A percentile compares a stretch with the other conserved stretches of the same genome.
These are phyloP conservation scores for Ptychodera flava DNA, from an alignment of 35 echinoderm and acorn worm genomes.

Conservation along the genomic window DNA sequence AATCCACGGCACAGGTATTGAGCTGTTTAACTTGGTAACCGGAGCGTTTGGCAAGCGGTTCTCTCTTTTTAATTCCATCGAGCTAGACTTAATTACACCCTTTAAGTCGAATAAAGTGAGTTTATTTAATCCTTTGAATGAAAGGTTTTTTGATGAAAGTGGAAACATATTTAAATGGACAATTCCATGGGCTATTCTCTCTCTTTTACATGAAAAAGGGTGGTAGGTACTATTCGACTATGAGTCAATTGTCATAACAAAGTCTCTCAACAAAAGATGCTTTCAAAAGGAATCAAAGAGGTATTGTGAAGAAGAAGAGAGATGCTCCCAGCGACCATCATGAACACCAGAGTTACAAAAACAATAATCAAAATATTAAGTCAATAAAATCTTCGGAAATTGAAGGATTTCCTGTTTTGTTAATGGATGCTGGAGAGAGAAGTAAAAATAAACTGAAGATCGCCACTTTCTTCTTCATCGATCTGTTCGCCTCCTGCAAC, in stretches of 20 bases:
- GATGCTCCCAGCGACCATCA: not conserved
- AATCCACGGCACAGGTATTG: too few relatives aligned
- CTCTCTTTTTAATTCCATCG: too few relatives aligned
- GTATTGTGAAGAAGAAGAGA: not conserved
- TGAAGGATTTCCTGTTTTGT: not conserved
- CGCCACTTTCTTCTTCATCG: not conserved
- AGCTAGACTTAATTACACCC: too few relatives aligned
- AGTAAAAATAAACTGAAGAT: not conserved
- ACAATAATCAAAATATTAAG: not conserved
- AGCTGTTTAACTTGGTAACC: too few relatives aligned
- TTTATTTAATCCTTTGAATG: too few relatives aligned
- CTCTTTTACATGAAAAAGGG: not conserved
- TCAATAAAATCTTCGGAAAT: conserved; percentile 2
- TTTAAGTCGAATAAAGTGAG: too few relatives aligned
- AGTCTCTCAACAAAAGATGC: not conserved
- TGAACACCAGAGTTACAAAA: not conserved
- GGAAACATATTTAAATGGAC: too few relatives aligned
- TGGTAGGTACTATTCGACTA: not conserved
- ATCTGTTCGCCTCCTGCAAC: not conserved
- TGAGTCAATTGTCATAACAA: not conserved
- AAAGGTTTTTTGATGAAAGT: too few relatives aligned
- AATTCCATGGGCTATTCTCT: too few relatives aligned
- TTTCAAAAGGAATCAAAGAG: not conserved
- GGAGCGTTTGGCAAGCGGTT: too few relatives aligned
- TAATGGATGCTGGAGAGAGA: not conserved